These are phyloP conservation scores for Chrosomus eos DNA, from an alignment of 2,797 vertebrate species.

Conservation along the genomic window DNA sequence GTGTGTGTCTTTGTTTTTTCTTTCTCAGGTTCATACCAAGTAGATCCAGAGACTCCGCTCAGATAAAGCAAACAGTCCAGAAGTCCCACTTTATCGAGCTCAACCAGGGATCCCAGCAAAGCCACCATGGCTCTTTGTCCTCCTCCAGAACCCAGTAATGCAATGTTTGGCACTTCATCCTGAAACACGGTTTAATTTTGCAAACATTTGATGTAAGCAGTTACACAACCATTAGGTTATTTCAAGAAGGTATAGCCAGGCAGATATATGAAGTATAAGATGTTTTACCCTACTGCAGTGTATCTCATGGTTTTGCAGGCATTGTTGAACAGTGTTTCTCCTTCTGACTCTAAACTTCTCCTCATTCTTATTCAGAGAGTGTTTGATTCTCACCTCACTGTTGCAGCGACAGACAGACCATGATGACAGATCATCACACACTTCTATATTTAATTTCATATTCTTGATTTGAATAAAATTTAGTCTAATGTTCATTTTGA, in stretches of 20 bases:
- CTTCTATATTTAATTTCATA: too few species aligned
- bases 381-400: conserved; percentile 9
- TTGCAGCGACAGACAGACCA: background rate
- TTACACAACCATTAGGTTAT: background rate
- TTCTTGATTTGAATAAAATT: background rate
- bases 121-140: conserved; percentile 55
- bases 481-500: background rate
- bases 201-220: background rate
- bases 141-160: conserved; percentile 41
- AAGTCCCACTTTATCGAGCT: conserved; percentile 28
- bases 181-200: background rate
- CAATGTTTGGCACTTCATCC: background rate
- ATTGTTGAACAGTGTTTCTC: background rate
- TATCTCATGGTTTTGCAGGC: conserved; percentile 9
- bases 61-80: conserved; percentile 51
- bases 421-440: too few species aligned
- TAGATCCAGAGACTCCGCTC: conserved; percentile 57
- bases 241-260: background rate
- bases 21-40: conserved; percentile 42
- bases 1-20: background rate
- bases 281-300: conserved; percentile 6
- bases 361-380: conserved; percentile 33
- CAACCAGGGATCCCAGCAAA: conserved; percentile 39
- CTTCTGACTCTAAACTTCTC: background rate
- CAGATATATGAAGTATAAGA: background rate